A percentile compares a stretch with the other conserved stretches of the same genome.
These are phyloP conservation scores for Porites rus DNA, from an alignment of 92 coral and sea anemone genomes.

Conservation along the genomic window DNA sequence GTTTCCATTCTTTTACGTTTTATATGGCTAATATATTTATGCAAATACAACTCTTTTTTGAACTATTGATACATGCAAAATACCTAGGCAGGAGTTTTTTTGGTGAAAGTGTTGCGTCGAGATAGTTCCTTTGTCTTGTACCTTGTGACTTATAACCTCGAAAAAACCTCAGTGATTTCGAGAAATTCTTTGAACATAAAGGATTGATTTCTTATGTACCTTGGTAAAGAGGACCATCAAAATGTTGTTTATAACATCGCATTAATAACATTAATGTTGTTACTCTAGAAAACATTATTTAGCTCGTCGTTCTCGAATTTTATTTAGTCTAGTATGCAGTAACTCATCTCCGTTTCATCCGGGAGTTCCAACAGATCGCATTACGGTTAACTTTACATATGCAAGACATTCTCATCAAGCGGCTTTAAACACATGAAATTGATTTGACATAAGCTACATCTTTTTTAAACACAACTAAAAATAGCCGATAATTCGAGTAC, in stretches of 20 bases:
- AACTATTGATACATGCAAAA: slow-evolving; percentile 8
- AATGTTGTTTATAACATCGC: background rate
- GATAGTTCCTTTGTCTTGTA: background rate
- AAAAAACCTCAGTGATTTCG: background rate
- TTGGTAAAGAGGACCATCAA: background rate
- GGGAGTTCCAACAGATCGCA: slow-evolving; percentile 41
- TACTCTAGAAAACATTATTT: slow-evolving; percentile 2
- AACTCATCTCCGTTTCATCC: slow-evolving; percentile 17
- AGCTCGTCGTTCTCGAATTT: slow-evolving; percentile 5
- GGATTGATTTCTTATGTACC: background rate
- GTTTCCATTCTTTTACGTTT: background rate
- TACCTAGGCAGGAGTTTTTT: background rate
- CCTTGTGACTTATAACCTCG: slow-evolving; percentile 34
- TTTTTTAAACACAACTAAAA: slow-evolving; percentile 34
- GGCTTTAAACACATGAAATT: slow-evolving; percentile 35
- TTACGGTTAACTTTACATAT: slow-evolving; percentile 43
- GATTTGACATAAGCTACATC: slow-evolving; percentile 39
- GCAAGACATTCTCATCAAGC: slow-evolving; percentile 38
- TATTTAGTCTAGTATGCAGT: background rate
- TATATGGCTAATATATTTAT: slow-evolving; percentile 1
- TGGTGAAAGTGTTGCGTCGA: background rate
- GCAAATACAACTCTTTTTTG: slow-evolving; percentile 15
- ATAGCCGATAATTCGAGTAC: slow-evolving; percentile 17
- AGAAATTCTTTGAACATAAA: background rate
- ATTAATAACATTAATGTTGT: slow-evolving; percentile 1